Conservation (phyloP, 2,113 vertebrate species). For the Gavialis gangeticus region DNA sequence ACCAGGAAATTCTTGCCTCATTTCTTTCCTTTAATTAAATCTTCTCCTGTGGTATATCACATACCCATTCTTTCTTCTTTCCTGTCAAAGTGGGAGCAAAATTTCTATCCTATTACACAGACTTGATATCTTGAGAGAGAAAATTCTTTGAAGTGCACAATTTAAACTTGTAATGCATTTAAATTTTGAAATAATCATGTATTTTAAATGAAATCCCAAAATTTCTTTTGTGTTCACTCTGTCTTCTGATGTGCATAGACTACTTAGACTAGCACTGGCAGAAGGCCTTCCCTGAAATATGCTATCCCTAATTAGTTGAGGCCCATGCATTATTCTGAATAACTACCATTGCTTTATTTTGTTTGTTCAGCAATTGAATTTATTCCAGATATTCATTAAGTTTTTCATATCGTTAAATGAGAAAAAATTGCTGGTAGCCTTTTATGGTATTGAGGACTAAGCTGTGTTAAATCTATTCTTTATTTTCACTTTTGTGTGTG, state of each 20-base stretch:
- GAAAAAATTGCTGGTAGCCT: background rate
- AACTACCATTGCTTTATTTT: constrained; percentile 44
- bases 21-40: constrained; percentile 5
- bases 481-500: background rate
- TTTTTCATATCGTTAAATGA: constrained; percentile 15
- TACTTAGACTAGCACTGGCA: background rate
- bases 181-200: constrained; percentile 31
- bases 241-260: constrained; percentile 13
- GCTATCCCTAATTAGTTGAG: background rate
- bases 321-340: background rate
- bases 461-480: background rate
- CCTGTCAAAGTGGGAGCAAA: constrained; percentile 33
- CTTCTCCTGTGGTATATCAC: background rate
- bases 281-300: background rate
- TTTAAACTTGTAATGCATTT: constrained; percentile 4
- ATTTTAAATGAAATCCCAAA: background rate
- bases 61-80: constrained; percentile 11
- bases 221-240: background rate
- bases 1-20: background rate
- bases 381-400: constrained; percentile 1
- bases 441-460: background rate
- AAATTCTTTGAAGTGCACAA: background rate
- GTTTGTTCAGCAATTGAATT: constrained; percentile 58
- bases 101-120: background rate
- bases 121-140: constrained; percentile 16